Conservation (phyloP, 2,113 vertebrate genomes). For the Mungos mungo region DNA sequence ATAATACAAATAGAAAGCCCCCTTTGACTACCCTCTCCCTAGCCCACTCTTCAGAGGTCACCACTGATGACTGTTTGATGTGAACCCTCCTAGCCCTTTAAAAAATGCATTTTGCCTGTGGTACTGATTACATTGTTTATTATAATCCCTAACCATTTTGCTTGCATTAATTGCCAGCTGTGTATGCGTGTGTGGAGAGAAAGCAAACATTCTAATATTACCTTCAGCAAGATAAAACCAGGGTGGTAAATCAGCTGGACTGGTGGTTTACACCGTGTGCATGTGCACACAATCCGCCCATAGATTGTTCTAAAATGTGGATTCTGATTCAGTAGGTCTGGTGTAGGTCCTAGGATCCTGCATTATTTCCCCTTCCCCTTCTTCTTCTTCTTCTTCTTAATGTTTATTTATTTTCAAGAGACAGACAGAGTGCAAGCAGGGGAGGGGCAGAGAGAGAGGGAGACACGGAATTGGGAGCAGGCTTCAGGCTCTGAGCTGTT, state of each 20-base stretch:
- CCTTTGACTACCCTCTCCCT: neutral
- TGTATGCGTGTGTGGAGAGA: neutral
- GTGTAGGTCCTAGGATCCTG: neutral
- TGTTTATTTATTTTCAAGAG: too few relatives aligned
- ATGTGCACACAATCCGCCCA: neutral
- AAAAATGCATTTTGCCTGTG: constrained; percentile 30
- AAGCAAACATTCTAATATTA: constrained; percentile 47
- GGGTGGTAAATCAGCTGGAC: neutral
- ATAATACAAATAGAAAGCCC: neutral
- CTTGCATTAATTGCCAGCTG: constrained; percentile 49
- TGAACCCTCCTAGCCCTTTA: neutral
- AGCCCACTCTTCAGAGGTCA: neutral
- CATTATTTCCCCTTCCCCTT: neutral
- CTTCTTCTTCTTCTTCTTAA: too few relatives aligned
- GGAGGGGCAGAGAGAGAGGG: too few relatives aligned
- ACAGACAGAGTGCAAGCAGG: too few relatives aligned
- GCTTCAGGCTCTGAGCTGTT: too few relatives aligned
- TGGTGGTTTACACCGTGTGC: neutral
- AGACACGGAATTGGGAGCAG: too few relatives aligned
- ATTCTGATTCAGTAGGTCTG: neutral
- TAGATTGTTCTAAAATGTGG: constrained; percentile 1
- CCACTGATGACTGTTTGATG: neutral
- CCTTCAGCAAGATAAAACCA: constrained; percentile 49
- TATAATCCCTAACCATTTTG: constrained; percentile 38
- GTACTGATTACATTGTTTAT: neutral